These are phyloP conservation scores for Chrysemys picta DNA, from an alignment of 2,113 vertebrate species.

Conservation along the genomic window DNA sequence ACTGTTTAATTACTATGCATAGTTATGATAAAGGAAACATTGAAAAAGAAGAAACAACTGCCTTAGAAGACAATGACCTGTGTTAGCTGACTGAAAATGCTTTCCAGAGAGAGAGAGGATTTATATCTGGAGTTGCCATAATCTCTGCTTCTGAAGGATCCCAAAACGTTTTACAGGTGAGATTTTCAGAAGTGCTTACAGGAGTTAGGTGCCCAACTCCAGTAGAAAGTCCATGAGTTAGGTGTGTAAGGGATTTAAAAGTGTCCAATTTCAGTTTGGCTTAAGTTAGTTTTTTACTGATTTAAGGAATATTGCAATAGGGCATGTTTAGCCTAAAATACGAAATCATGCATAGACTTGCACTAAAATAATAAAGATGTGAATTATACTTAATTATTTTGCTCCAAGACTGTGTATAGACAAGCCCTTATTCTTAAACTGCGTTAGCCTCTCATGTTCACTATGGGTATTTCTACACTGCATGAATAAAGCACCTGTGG, in stretches of 20 bases:
- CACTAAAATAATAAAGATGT: background rate
- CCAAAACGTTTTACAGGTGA: background rate
- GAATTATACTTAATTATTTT: background rate
- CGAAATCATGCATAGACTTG: background rate
- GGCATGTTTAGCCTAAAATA: background rate
- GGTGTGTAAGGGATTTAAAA: background rate
- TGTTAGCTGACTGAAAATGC: background rate
- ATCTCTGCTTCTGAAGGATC: background rate
- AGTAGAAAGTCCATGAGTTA: background rate
- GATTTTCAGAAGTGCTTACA: background rate
- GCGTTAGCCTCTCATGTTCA: fast-evolving
- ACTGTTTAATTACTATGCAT: conserved; percentile 54
- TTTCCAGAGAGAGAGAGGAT: background rate
- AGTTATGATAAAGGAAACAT: conserved; percentile 55
- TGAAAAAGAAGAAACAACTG: conserved; percentile 51
- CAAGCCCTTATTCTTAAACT: background rate
- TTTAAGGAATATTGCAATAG: background rate
- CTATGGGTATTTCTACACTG: background rate
- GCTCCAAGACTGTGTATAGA: background rate
- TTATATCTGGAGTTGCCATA: background rate
- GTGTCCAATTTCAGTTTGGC: background rate
- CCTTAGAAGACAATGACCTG: background rate
- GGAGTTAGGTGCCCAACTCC: background rate
- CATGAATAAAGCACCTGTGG: background rate
- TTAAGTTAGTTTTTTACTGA: background rate